Evolutionary conservation across 2,888 invertebrate species (phyloP).

Genomic region (Melikaiella ostensackeni): DNA sequence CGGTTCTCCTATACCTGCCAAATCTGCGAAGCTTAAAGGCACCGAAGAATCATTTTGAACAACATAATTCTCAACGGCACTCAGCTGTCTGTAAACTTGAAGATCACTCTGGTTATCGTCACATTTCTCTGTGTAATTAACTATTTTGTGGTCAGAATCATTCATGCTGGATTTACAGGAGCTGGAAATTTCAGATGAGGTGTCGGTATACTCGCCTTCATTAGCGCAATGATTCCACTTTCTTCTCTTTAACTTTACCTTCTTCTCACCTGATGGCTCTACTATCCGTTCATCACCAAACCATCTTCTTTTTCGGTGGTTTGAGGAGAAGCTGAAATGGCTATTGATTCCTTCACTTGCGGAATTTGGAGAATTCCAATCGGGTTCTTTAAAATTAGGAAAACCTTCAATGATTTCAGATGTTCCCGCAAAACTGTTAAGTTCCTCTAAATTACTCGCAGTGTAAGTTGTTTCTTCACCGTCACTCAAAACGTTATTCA

Average conservation of each 20-base stretch:
- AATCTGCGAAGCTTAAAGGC: neutral
- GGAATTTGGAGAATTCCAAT: neutral
- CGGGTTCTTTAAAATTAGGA: slow-evolving; percentile 19
- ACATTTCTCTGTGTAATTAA: neutral
- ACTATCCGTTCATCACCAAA: neutral
- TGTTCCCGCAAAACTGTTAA: neutral
- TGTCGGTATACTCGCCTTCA: slow-evolving; percentile 13
- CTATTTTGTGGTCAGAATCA: neutral
- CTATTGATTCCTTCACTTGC: neutral
- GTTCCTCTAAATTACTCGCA: neutral
- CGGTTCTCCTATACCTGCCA: neutral
- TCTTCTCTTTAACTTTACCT: slow-evolving; percentile 5
- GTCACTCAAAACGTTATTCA: neutral
- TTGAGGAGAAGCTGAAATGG: neutral
- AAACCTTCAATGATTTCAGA: neutral
- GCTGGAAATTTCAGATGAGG: slow-evolving; percentile 13
- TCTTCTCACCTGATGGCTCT: neutral
- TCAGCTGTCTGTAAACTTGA: neutral
- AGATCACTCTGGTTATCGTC: neutral
- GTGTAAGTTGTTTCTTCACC: neutral
- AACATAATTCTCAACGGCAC: neutral
- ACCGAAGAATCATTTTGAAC: neutral
- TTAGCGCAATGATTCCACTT: neutral
- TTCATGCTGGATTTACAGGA: slow-evolving; percentile 3
- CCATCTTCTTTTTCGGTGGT: slow-evolving; percentile 17